A percentile compares a stretch with the other conserved stretches of the same genome.
Conservation (phyloP, 1,140 invertebrate species). For the Saxidomus purpurata region DNA sequence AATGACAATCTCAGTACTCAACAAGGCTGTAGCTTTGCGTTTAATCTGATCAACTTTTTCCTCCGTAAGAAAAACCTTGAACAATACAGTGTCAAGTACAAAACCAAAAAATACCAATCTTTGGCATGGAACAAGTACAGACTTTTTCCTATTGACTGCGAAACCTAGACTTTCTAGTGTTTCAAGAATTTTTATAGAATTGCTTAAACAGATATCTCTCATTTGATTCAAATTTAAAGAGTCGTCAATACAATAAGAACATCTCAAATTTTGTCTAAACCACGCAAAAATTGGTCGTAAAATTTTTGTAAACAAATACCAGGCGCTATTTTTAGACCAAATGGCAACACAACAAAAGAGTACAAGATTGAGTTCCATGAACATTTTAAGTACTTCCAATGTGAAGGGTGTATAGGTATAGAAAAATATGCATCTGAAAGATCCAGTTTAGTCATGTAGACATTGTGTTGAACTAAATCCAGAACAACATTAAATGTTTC, state of each 20-base stretch:
- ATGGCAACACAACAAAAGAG: not conserved
- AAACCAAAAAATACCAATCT: not conserved
- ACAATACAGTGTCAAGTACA: not conserved
- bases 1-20: not conserved
- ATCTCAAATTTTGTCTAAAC: too few species aligned
- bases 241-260: not conserved
- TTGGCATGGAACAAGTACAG: not conserved
- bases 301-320: not conserved
- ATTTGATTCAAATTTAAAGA: not conserved
- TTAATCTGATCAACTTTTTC: not conserved
- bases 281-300: too few species aligned
- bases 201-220: not conserved
- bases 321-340: not conserved
- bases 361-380: conserved; percentile 1
- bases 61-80: too few species aligned
- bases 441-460: not conserved
- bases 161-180: too few species aligned
- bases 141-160: not conserved
- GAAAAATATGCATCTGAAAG: not conserved
- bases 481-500: conserved; percentile 28
- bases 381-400: too few species aligned
- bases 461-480: not conserved
- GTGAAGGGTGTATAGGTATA: too few species aligned
- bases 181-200: too few species aligned
- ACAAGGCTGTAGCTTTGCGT: not conserved